Percentiles rank a stretch among this genome's conserved stretches.
phyloP scores from a whole-genome alignment of 2,888 invertebrate species.

The Diarsia brunnea region DNA sequence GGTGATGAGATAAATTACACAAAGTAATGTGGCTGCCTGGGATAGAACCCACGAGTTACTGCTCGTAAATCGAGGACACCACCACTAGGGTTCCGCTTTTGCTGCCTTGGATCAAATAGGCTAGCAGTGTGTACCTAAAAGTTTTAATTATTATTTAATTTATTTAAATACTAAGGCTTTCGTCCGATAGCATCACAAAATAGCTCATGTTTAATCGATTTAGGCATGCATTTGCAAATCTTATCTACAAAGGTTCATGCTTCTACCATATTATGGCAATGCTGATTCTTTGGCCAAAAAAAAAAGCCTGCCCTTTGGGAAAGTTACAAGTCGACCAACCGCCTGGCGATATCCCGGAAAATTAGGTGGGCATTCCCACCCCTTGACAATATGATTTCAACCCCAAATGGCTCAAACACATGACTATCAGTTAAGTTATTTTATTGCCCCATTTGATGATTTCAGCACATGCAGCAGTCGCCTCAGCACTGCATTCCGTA shows the following conservation, averaged over 20 bases:
- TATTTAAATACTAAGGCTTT: not conserved
- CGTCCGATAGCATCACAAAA: not conserved
- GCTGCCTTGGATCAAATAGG: not conserved
- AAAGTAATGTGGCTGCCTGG: too few species aligned
- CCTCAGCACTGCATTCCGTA: not conserved
- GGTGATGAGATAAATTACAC: too few species aligned
- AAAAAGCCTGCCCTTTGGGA: not conserved
- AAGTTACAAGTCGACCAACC: not conserved
- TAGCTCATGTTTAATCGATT: not conserved
- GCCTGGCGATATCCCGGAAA: not conserved
- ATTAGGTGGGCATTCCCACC: not conserved
- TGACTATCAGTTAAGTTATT: not conserved
- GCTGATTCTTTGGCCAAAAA: not conserved
- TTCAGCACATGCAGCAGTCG: not conserved
- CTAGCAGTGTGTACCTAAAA: too few species aligned
- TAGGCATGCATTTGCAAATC: too few species aligned
- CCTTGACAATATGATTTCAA: not conserved
- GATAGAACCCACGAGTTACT: too few species aligned
- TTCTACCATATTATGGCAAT: not conserved
- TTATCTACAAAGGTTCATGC: too few species aligned
- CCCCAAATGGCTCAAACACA: not conserved
- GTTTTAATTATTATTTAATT: too few species aligned
- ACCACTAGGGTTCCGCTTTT: too few species aligned
- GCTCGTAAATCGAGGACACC: too few species aligned
- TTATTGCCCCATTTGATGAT: not conserved